Evolutionary conservation across 1,140 invertebrate species (phyloP), one percentile per base, ranked within the genome.

Genomic region (Euwallacea similis): DNA sequence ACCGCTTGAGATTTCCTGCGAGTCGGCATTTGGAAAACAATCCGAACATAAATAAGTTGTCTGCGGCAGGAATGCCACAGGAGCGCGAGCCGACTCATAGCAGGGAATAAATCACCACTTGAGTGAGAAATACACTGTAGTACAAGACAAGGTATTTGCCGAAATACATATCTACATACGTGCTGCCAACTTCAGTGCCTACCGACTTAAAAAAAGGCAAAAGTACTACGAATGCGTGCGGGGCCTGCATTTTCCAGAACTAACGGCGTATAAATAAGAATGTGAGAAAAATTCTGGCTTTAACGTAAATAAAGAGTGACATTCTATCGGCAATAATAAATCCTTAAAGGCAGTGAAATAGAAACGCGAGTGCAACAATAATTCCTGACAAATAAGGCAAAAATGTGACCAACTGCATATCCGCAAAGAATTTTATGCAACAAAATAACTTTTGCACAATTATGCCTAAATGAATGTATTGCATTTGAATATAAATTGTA

Each of bases 11-110:
- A 56, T 73, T 75, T 76, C 69, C 74, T 64, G 64, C 63, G 41
- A 69, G 79, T 78, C 80, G 79, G 80, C 77, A 80, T 81, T 80
- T 80, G 77, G 80, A 80, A 81, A 81, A 81, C 80, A 81, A 81
- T 81, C 75, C 79, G 76, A 80, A 81, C 80, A 81, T 81, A 81
- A 81, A 81, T 80, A 81, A 81, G 80, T 80, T 80, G 80, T 81
- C 80, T 81, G 74, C 79, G 71, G 76, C 71, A 55, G 71, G 71
- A 72, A 72, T 72, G 71, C 66, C 60, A 68, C 71, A 72, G 71
- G 58, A 72, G 71, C 71, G 71, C 65, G 59, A 66, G 71, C 65
- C 69, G 63, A 71, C 43, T 55, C 62, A 66, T 65, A 71, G 54
- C 62, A 13, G 54, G 62, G 56, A 66, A 71, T 66, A 66, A 71